Evolutionary conservation across 2,797 vertebrate genomes (phyloP), one percentile per base, ranked within the genome.

Genomic region (Enteromius anoplus): DNA sequence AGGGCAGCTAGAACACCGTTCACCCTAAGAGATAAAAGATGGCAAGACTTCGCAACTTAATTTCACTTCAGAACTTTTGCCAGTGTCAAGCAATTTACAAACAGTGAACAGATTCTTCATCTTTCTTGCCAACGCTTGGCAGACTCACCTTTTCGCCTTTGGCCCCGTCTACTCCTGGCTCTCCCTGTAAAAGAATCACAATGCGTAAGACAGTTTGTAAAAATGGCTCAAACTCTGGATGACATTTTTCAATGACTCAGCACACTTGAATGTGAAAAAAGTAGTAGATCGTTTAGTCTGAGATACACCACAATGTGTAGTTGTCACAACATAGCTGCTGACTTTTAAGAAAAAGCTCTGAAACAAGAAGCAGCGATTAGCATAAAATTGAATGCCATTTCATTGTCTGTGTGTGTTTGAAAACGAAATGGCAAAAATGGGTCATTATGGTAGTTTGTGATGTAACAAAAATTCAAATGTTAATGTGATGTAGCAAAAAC

Each of bases 1-100:
- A 47, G 91, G 91, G 82, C 98, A 99, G 42, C 86, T 85, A 6
- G 90, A 90, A 82, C 97, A 98, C 0, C 95, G 37, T n/a, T 97
- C 97, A 9, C 97, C 97, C 97, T 98, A 81, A 5, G 81, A 51
- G n/a, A 72, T 72, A 3, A 70, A 66, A 75, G 65, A 32, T 47
- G 65, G 26, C 34, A 45, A 42, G 26, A 80, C 19, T 32, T 64
- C 0, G 2, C 60, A 64, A 32, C 26, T 32, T 64, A 32, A 32
- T 64, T 64, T 64, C 15, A 3, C 26, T 64, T 64, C 26, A 64
- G 29, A 64, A 64, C 62, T 64, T 64, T 15, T 64, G 7, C 62
- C 29, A 64, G 29, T 19, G 65, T 53, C 66, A 19, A 62, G 69
- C 47, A 79, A 32, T 37, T 45, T 3, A 55, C 29, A 40, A 71